Evolutionary conservation across 1,140 invertebrate genomes (phyloP).

Genomic region (Riptortus pedestris): DNA sequence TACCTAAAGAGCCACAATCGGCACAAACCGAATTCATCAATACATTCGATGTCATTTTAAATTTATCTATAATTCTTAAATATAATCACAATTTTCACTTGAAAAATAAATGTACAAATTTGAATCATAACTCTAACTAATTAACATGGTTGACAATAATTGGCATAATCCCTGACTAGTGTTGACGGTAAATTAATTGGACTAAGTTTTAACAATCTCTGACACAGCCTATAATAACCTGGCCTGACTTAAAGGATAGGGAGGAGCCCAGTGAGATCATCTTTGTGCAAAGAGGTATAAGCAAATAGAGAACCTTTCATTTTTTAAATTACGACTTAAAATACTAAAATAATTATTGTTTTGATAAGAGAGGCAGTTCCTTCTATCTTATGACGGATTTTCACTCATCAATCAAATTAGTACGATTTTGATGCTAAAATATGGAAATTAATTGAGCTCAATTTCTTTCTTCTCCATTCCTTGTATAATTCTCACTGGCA

Average conservation of each 20-base stretch:
- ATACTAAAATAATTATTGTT: no score
- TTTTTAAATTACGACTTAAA: no score
- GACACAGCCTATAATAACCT: not conserved
- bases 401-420: no score
- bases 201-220: not conserved
- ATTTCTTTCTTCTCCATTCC: no score
- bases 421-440: no score
- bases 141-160: not conserved
- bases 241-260: not conserved
- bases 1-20: slow-evolving; percentile 28
- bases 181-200: not conserved
- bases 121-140: not conserved
- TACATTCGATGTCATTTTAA: not conserved
- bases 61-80: not conserved
- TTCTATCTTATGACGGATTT: no score
- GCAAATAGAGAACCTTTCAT: no score
- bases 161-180: not conserved
- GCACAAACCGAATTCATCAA: slow-evolving; percentile 23
- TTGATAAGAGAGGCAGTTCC: no score
- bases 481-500: no score
- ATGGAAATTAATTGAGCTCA: no score
- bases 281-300: no score
- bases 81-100: not conserved
- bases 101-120: not conserved
- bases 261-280: not conserved